Conservation (phyloP, 2,888 invertebrate genomes). For the Tuta absoluta region DNA sequence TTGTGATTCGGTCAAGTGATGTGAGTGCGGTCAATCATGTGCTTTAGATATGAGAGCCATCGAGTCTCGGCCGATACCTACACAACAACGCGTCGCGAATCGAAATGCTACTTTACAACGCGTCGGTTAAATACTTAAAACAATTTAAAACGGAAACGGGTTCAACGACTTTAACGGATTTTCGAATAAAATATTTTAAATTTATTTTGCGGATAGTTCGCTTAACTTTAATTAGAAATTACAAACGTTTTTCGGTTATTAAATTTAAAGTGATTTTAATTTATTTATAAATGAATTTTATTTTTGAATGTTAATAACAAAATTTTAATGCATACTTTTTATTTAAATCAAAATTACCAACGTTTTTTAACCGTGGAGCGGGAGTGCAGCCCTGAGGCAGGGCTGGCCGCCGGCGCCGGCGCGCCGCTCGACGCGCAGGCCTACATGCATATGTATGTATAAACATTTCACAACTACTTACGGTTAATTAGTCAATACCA, state of each 20-base stretch:
- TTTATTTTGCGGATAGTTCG: not conserved
- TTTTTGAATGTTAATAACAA: not conserved
- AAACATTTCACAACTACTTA: constrained; percentile 28
- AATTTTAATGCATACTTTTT: constrained; percentile 20
- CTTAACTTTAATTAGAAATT: not conserved
- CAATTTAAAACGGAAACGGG: constrained; percentile 10
- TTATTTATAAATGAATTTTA: not conserved
- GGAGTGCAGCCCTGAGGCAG: constrained; percentile 62
- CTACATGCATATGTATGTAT: constrained; percentile 68
- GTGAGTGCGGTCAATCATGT: constrained; percentile 60
- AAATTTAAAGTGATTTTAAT: constrained; percentile 4
- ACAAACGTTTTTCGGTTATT: not conserved
- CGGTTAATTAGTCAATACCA: constrained; percentile 24
- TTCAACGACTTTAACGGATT: constrained; percentile 6
- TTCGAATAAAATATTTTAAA: constrained; percentile 19
- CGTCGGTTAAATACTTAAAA: constrained; percentile 19
- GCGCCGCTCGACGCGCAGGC: constrained; percentile 59
- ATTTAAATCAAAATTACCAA: constrained; percentile 31
- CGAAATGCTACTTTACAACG: constrained; percentile 18
- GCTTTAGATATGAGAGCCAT: constrained; percentile 38
- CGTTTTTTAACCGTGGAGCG: constrained; percentile 52
- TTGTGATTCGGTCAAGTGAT: constrained; percentile 77
- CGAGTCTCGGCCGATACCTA: constrained; percentile 18
- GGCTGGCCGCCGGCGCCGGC: constrained; percentile 48
- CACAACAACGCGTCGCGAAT: constrained; percentile 15